Evolutionary conservation across 1,140 invertebrate genomes (phyloP).

Genomic region (Globodera rostochiensis): DNA sequence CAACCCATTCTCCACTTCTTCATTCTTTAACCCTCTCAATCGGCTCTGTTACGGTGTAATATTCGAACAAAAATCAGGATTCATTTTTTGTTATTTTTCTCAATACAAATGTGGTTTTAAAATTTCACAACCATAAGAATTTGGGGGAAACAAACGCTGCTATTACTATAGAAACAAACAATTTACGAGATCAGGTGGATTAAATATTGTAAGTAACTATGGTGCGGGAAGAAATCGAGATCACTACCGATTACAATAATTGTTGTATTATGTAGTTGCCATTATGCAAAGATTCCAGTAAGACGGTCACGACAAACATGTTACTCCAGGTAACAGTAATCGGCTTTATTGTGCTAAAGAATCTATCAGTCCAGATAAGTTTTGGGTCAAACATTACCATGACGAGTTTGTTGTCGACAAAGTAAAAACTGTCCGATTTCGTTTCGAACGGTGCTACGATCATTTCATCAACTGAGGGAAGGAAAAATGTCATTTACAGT

Average conservation of each 20-base stretch:
- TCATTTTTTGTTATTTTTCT: slow-evolving; percentile 17
- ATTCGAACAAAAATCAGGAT: slow-evolving; percentile 28
- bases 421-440: slow-evolving; percentile 96
- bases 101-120: slow-evolving; percentile 60
- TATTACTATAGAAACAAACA: background rate
- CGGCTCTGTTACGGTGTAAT: slow-evolving; percentile 29
- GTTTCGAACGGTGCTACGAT: slow-evolving; percentile 92
- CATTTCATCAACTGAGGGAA: slow-evolving; percentile 85
- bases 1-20: slow-evolving; percentile 13
- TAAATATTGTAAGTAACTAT: background rate
- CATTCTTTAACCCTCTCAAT: slow-evolving; percentile 5
- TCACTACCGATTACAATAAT: background rate
- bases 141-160: background rate
- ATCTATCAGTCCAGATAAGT: background rate
- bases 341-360: slow-evolving; percentile 86
- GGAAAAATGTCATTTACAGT: slow-evolving; percentile 2
- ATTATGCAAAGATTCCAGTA: background rate
- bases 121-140: slow-evolving; percentile 11
- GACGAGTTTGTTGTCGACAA: slow-evolving; percentile 91
- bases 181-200: slow-evolving; percentile 9
- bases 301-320: too few species aligned
- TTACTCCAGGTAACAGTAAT: slow-evolving; percentile 80
- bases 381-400: slow-evolving; percentile 71
- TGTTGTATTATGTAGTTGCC: too few species aligned
- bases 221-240: background rate